phyloP scores from a whole-genome alignment of 2,797 vertebrate species.

The Numenius phaeopus region DNA sequence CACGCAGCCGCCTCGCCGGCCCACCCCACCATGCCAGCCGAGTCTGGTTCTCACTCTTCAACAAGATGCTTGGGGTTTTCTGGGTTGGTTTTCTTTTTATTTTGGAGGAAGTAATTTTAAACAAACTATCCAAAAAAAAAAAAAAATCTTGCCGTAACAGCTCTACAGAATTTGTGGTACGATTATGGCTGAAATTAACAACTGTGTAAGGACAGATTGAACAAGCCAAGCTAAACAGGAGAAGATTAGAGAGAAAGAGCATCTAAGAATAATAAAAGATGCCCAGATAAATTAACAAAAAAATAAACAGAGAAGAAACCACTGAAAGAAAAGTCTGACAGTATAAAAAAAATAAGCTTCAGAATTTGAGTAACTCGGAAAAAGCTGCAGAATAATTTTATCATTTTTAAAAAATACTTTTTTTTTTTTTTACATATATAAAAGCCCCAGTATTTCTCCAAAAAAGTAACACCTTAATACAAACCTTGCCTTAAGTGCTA shows the following conservation, averaged over 20 bases:
- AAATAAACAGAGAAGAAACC: not conserved
- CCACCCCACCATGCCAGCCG: conserved; percentile 24
- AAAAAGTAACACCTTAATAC: not conserved
- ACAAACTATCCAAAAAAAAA: not conserved
- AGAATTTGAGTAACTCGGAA: not conserved
- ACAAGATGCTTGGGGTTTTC: not conserved
- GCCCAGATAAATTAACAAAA: not conserved
- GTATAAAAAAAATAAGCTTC: not conserved
- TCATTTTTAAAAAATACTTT: not conserved
- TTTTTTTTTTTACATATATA: not conserved
- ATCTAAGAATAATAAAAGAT: not conserved
- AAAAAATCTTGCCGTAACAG: not conserved
- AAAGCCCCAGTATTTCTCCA: fast-evolving
- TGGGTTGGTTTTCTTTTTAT: not conserved
- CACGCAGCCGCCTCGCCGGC: not conserved
- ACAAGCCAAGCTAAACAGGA: not conserved
- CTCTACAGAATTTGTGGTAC: not conserved
- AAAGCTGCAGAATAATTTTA: not conserved
- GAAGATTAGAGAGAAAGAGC: not conserved
- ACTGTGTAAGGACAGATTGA: not conserved
- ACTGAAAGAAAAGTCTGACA: not conserved
- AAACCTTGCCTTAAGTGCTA: not conserved
- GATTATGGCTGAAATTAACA: not conserved
- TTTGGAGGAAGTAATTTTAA: conserved; percentile 37
- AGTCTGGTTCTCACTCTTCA: conserved; percentile 28